A percentile compares a stretch with the other conserved stretches of the same genome.
phyloP scores from a whole-genome alignment of 2,797 vertebrate species.

The Parotocinclus haroldoi region DNA sequence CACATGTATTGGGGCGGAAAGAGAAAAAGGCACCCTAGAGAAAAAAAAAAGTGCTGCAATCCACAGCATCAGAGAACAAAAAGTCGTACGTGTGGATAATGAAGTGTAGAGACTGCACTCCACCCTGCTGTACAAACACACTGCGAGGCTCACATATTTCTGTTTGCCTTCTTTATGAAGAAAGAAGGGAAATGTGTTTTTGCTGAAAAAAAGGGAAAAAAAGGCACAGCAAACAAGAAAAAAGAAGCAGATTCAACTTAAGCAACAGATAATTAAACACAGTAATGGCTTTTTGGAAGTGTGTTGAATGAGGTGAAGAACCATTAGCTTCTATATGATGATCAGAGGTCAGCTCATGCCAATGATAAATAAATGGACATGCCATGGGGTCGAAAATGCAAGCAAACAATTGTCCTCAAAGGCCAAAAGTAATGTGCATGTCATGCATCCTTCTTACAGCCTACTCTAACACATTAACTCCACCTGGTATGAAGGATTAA shows the following conservation, averaged over 20 bases:
- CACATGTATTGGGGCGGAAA: constrained; percentile 3
- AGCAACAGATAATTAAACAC: constrained; percentile 62
- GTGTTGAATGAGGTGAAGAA: constrained; percentile 38
- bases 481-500: too few species aligned
- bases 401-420: constrained; percentile 12
- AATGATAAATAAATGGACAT: constrained; percentile 42
- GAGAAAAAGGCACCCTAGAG: constrained; percentile 7
- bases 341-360: constrained; percentile 63
- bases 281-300: constrained; percentile 49
- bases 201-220: constrained; percentile 1
- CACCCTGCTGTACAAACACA: constrained; percentile 7
- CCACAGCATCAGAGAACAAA: constrained; percentile 20
- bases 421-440: neutral
- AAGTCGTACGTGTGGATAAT: constrained; percentile 17
- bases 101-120: constrained; percentile 21
- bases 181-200: constrained; percentile 9
- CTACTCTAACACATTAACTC: too few species aligned
- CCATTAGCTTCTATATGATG: constrained; percentile 61
- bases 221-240: constrained; percentile 3
- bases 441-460: too few species aligned
- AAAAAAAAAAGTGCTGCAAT: constrained; percentile 20
- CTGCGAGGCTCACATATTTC: neutral
- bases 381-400: constrained; percentile 1
- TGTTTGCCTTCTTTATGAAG: constrained; percentile 45
- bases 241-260: constrained; percentile 51